A percentile compares a stretch with the other conserved stretches of the same genome.
Conservation (phyloP, 2,888 invertebrate genomes). For the Tupiocoris notatus region DNA sequence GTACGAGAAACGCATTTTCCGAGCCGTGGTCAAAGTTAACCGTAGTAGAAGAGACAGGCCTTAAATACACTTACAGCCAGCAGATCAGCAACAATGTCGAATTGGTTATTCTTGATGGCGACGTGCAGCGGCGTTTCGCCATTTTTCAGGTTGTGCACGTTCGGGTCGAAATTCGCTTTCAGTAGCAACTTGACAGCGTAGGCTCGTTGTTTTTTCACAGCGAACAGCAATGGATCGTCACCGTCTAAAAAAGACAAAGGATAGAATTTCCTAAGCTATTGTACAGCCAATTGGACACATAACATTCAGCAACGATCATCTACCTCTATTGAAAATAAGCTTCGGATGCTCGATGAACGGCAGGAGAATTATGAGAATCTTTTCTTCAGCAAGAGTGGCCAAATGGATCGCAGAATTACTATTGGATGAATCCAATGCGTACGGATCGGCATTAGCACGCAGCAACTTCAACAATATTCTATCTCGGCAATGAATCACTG, state of each 20-base stretch:
- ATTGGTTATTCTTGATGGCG: background rate
- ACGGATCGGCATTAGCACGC: background rate
- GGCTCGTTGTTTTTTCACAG: background rate
- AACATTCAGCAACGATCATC: too few relatives aligned
- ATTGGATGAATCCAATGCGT: background rate
- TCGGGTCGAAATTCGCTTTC: background rate
- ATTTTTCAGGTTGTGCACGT: background rate
- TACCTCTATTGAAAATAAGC: conserved; percentile 17
- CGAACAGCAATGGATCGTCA: conserved; percentile 7
- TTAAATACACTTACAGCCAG: background rate
- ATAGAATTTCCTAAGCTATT: too few relatives aligned
- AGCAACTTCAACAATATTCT: background rate
- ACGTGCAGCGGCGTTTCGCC: conserved; percentile 9
- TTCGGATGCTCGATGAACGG: background rate
- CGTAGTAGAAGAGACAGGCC: too few relatives aligned
- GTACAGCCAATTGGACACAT: too few relatives aligned
- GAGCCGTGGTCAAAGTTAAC: too few relatives aligned
- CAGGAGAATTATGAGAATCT: background rate
- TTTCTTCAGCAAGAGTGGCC: background rate
- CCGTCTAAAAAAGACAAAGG: conserved; percentile 13
- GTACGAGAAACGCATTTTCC: too few relatives aligned
- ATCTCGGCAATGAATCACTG: background rate
- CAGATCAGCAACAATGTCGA: background rate
- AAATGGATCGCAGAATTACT: conserved; percentile 1
- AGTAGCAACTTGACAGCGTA: background rate